A percentile compares a stretch with the other conserved stretches of the same genome.
Evolutionary conservation across 2,888 invertebrate genomes (phyloP).

Genomic region (Phaonia tiefii): DNA sequence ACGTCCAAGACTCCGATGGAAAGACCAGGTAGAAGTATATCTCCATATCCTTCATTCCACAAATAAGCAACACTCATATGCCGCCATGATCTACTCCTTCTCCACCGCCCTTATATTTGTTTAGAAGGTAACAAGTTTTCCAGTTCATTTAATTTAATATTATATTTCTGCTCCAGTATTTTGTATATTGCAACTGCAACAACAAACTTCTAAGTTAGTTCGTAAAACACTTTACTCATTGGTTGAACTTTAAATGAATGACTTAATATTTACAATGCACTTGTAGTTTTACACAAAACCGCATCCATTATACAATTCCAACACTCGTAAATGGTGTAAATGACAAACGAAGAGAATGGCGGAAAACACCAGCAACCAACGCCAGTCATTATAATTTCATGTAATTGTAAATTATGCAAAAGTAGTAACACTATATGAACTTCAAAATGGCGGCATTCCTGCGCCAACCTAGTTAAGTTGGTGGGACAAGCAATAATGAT

Average conservation of each 20-base stretch:
- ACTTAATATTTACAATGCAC: constrained; percentile 34
- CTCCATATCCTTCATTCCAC: no score
- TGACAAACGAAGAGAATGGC: neutral
- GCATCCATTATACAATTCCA: constrained; percentile 21
- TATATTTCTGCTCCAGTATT: no score
- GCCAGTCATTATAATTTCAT: constrained; percentile 49
- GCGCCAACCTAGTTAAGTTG: neutral
- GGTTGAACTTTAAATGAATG: constrained; percentile 25
- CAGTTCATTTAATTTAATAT: no score
- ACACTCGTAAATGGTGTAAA: constrained; percentile 2
- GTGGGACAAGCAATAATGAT: neutral
- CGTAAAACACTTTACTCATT: neutral
- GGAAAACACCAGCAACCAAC: neutral
- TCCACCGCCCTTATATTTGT: no score
- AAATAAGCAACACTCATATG: no score
- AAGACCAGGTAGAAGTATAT: no score
- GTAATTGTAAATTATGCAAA: constrained; percentile 49
- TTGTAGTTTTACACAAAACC: constrained; percentile 1
- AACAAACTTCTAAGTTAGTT: no score
- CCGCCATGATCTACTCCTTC: no score
- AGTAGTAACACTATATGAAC: constrained; percentile 1
- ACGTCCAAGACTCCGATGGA: no score
- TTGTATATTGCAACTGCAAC: no score
- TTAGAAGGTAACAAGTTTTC: no score
- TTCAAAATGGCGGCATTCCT: neutral